Evolutionary conservation across 2,797 vertebrate species (phyloP), one percentile per base, ranked within the genome.

Genomic region (Ciconia nigra): DNA sequence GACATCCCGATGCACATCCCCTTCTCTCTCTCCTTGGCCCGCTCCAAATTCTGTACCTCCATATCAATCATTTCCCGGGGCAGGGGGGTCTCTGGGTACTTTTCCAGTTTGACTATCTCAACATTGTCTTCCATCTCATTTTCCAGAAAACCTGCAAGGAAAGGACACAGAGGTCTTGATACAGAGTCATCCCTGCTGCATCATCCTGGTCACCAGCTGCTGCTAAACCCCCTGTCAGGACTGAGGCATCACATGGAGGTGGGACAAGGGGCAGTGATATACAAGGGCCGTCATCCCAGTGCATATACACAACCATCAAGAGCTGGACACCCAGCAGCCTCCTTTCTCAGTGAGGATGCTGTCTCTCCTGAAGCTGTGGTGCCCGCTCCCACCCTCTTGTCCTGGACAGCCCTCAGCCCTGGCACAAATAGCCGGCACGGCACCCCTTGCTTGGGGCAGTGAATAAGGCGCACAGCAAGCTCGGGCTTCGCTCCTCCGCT

Each of bases 61-160:
- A 98, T 92, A 58, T 98, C 96, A 65, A 98, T 98, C 98, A 98
- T 98, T 90, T 98, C 98, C 86, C 98, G 96, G 31, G 98, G 98
- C 33, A 98, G 82, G 4, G 98, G 98, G 0, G 98, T 98, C n/a
- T 94, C 97, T 3, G 98, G 98, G 31, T 95, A 93, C 74, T 98
- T 98, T 74, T 98, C 98, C 7, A 83, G 94, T 87, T 95, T 91
- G 28, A 95, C 90, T 52, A 96, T 86, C 15, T 69, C 77, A 69
- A 96, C 88, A 17, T 96, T 96, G 13, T 96, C 96, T 87, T 98
- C 93, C 97, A 98, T 98, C 89, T 98, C 98, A 63, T 97, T 98
- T 97, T 98, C 98, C 81, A 98, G 96, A 95, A 98, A 98, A 78
- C 98, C 98, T 98, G 92, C 66, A 84, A 86, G 59, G 33, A 95